Percentiles rank a stretch among this genome's conserved stretches.
phyloP scores from a whole-genome alignment of 2,797 vertebrate species.

The Parauchenoglanis ngamensis region DNA sequence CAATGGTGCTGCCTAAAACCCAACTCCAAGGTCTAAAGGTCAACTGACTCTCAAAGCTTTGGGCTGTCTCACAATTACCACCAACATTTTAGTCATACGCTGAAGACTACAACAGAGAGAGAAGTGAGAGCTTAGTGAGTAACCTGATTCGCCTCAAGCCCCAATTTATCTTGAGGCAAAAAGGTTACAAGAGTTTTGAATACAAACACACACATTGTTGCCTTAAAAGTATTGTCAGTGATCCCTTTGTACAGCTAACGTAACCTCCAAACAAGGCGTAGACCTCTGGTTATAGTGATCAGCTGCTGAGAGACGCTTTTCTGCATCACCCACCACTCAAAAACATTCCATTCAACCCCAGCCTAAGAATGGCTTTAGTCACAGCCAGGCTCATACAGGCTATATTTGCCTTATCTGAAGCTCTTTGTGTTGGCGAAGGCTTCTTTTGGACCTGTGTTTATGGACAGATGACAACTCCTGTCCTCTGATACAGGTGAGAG shows the following conservation, averaged over 20 bases:
- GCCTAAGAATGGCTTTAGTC: constrained; percentile 31
- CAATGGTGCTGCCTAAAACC: constrained; percentile 13
- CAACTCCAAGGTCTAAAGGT: constrained; percentile 27
- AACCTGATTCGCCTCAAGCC: constrained; percentile 31
- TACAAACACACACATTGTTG: constrained; percentile 66
- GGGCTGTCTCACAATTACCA: constrained; percentile 22
- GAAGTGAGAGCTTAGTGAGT: constrained; percentile 26
- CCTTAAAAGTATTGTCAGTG: constrained; percentile 36
- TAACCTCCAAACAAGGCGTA: constrained; percentile 36
- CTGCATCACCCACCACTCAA: constrained; percentile 40
- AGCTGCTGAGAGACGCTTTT: constrained; percentile 49
- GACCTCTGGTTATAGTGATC: constrained; percentile 38
- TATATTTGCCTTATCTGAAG: constrained; percentile 75
- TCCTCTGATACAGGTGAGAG: constrained; percentile 71
- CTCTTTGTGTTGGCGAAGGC: constrained; percentile 66
- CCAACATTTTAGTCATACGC: constrained; percentile 39
- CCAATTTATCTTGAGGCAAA: constrained; percentile 44
- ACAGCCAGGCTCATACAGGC: constrained; percentile 62
- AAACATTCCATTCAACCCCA: constrained; percentile 33
- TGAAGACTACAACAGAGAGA: background rate
- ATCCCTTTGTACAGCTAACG: constrained; percentile 30
- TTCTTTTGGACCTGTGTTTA: constrained; percentile 76
- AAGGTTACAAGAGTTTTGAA: constrained; percentile 66
- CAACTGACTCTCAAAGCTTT: constrained; percentile 30
- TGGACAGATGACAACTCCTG: constrained; percentile 77